These are phyloP conservation scores for Drosophila setosimentum DNA, from an alignment of 2,888 invertebrate genomes.

Conservation along the genomic window DNA sequence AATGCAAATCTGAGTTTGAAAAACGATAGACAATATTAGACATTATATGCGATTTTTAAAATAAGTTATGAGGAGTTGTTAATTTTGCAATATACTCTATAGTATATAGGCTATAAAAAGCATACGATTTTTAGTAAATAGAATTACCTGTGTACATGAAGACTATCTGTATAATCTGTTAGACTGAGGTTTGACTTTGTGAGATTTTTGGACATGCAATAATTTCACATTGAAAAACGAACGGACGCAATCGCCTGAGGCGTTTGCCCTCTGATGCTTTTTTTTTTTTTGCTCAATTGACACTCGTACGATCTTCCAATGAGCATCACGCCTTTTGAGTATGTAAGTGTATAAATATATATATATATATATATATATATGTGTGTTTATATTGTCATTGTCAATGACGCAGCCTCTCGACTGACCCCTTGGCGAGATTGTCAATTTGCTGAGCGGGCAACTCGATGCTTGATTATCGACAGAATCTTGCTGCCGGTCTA, in stretches of 20 bases:
- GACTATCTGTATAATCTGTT: not conserved
- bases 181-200: constrained; percentile 11
- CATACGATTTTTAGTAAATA: not conserved
- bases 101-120: not conserved
- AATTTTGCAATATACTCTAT: not conserved
- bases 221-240: constrained; percentile 34
- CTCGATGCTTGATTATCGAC: constrained; percentile 30
- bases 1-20: not conserved
- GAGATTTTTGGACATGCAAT: constrained; percentile 37
- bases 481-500: constrained; percentile 39
- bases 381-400: constrained; percentile 63
- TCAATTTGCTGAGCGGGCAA: constrained; percentile 22
- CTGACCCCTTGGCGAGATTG: constrained; percentile 62
- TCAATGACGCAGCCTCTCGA: constrained; percentile 66
- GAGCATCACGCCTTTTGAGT: constrained; percentile 30
- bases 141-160: not conserved
- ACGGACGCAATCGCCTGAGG: constrained; percentile 47
- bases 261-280: constrained; percentile 43
- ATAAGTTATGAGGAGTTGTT: not conserved
- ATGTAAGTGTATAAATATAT: constrained; percentile 7
- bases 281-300: constrained; percentile 55
- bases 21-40: not conserved
- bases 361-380: constrained; percentile 19
- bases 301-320: constrained; percentile 73
- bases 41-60: not conserved